Evolutionary conservation across 2,113 vertebrate genomes (phyloP), one percentile per base, ranked within the genome.

Genomic region (Onychostoma macrolepis): DNA sequence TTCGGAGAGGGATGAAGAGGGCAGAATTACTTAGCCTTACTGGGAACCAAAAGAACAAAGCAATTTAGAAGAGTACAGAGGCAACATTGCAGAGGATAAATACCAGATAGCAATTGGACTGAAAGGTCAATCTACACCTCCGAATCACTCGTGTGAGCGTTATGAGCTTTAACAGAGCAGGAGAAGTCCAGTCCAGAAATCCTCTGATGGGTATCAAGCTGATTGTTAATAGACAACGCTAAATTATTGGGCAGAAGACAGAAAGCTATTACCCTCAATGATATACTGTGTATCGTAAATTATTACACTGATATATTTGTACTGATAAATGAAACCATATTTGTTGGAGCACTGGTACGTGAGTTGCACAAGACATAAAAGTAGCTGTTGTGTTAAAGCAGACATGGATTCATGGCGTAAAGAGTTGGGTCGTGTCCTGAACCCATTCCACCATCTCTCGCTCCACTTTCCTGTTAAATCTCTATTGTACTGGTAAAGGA

Each of bases 1-100:
- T 61, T 74, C 9, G 80, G 84, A 80, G 87, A 75, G 21, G 82
- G 65, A 77, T 86, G 76, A 77, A 88, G 80, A 65, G 71, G 82
- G 50, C 61, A 71, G 72, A 67, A 38, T 53, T 58, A 76, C 58
- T 78, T 75, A 45, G 85, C 79, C 30, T 63, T 75, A 36, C 77
- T 72, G 48, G 69, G 17, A 48, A 43, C 30, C 80, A 78, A 63
- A 76, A 76, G 69, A 87, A 75, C 50, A 76, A 24, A 83, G 80
- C 69, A 76, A 83, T 87, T 87, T 83, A 48, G 75, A 87, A 77
- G 74, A 78, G 63, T n/a, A 75, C 79, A 63, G 43, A 76, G 75
- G 58, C 61, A 87, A 67, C 53, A 75, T 48, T 36, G 48, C 43
- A 82, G 58, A 38, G 19, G 19, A 38, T 77, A 41, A 76, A 67